These are phyloP conservation scores for Pongo abelii DNA, from an alignment of 2,113 vertebrate species.

Conservation along the genomic window DNA sequence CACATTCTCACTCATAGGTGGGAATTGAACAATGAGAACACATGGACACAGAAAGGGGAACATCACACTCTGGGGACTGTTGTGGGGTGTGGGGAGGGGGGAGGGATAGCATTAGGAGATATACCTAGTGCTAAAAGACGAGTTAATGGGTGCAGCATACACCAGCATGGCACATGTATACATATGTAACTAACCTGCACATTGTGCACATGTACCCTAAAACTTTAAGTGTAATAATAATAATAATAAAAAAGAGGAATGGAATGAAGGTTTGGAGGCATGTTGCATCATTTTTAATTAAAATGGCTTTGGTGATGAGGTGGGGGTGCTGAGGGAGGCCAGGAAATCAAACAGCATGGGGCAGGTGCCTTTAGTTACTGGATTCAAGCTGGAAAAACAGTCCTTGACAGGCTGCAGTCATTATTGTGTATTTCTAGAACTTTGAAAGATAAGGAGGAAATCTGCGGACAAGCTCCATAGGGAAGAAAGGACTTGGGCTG, in stretches of 20 bases:
- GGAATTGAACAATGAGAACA: too few species aligned
- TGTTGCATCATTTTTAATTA: not conserved
- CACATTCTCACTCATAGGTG: too few species aligned
- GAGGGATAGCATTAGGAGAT: too few species aligned
- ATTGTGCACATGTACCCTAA: too few species aligned
- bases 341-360: not conserved
- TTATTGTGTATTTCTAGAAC: conserved; percentile 35
- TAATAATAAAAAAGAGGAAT: not conserved
- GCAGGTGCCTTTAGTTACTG: conserved; percentile 34
- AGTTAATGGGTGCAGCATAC: too few species aligned
- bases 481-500: conserved; percentile 12
- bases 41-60: too few species aligned
- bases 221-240: too few species aligned
- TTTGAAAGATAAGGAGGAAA: conserved; percentile 67
- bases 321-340: not conserved
- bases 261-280: not conserved
- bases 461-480: not conserved
- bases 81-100: too few species aligned
- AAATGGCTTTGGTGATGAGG: not conserved
- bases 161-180: too few species aligned
- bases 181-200: too few species aligned
- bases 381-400: conserved; percentile 65
- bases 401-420: not conserved
- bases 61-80: too few species aligned
- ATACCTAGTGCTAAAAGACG: too few species aligned